Evolutionary conservation across 1,140 invertebrate genomes (phyloP), one percentile per base, ranked within the genome.

Genomic region (Matsumurasca onukii): DNA sequence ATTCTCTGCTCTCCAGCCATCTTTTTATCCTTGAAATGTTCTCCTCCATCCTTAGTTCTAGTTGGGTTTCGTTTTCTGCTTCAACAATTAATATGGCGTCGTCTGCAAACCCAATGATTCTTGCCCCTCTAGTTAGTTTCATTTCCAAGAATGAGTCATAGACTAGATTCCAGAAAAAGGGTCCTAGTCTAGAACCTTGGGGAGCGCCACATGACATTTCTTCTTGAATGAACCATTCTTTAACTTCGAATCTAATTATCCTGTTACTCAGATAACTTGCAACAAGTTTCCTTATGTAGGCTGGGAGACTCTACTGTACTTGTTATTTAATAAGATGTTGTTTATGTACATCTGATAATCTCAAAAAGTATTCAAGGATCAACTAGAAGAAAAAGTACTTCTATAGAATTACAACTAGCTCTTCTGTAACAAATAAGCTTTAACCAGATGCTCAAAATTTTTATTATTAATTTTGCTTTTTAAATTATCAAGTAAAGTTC

Each of bases 131-230:
- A 15, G 20, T 15, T 5, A 55, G 24, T 55, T 15, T 15, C 22
- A 20, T 55, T 55, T 55, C 51, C 5, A 55, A 20, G 12, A 55
- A 22, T 22, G 9, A 55, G 34, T 55, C 51, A 22, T 55, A n/a
- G 12, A 55, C 51, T 22, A 55, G 15, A 15, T 55, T 55, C 51
- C 51, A 55, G 51, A 55, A 55, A 22, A 55, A 55, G 12, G 51
- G 51, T 3, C 51, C 51, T 24, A 55, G 20, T n/a, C 51, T n/a
- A n/a, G n/a, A n/a, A n/a, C n/a, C n/a, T n/a, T n/a, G n/a, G n/a
- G n/a, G n/a, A n/a, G n/a, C n/a, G 34, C 34, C 34, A 12, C 34
- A 17, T 9, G 34, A 45, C 34, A 45, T 45, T 17, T 45, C 34
- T 45, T 45, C 34, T 45, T 45, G 34, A 9, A 45, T 9, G 17